Evolutionary conservation across 2,888 invertebrate species (phyloP).

Genomic region (Cosmopolites sordidus): DNA sequence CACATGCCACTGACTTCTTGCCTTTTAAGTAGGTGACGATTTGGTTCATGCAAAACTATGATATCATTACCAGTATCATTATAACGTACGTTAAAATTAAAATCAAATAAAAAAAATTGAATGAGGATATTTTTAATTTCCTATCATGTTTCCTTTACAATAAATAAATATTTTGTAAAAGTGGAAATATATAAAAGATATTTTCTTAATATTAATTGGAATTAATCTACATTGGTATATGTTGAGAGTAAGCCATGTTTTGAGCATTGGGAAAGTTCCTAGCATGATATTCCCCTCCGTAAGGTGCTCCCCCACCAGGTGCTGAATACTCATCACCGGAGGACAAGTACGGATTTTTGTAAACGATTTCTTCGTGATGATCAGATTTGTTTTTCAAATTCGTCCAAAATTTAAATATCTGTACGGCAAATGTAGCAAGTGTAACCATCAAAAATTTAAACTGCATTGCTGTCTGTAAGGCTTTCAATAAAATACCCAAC

Average conservation of each 20-base stretch:
- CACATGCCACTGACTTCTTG: not conserved
- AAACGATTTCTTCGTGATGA: slow-evolving; percentile 48
- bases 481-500: slow-evolving; percentile 57
- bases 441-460: slow-evolving; percentile 75
- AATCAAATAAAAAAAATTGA: too few relatives aligned
- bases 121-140: too few relatives aligned
- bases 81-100: too few relatives aligned
- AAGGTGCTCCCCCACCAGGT: slow-evolving; percentile 13
- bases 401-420: slow-evolving; percentile 68
- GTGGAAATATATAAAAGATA: too few relatives aligned
- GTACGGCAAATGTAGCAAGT: slow-evolving; percentile 62
- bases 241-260: slow-evolving; percentile 40
- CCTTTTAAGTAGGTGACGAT: too few relatives aligned
- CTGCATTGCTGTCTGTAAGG: slow-evolving; percentile 69
- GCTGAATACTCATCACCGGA: slow-evolving; percentile 13
- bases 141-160: too few relatives aligned
- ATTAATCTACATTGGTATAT: slow-evolving; percentile 26
- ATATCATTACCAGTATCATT: too few relatives aligned
- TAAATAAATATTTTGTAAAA: too few relatives aligned
- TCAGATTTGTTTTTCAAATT: slow-evolving; percentile 54
- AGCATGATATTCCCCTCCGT: slow-evolving; percentile 15
- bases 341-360: slow-evolving; percentile 30
- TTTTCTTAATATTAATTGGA: too few relatives aligned
- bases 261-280: slow-evolving; percentile 30
- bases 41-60: too few relatives aligned